These are phyloP conservation scores for Helicoverpa zea DNA, from an alignment of 1,140 invertebrate species.

Conservation along the genomic window DNA sequence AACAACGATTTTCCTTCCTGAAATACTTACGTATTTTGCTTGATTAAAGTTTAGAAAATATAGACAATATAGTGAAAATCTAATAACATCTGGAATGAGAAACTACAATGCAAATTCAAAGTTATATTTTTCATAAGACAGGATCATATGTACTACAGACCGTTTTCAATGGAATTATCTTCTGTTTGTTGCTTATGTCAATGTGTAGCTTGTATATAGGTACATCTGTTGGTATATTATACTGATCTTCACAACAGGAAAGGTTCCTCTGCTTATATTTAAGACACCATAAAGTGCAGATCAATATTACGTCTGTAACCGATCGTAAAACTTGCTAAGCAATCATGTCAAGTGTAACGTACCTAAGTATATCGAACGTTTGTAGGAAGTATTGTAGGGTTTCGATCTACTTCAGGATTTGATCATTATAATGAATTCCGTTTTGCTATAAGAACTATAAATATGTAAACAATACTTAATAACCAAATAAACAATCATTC, in stretches of 20 bases:
- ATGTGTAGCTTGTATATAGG: neutral
- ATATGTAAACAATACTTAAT: neutral
- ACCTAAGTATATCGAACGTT: neutral
- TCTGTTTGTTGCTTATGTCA: neutral
- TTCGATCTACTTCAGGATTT: no score
- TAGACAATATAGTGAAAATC: no score
- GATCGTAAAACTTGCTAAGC: conserved; percentile 31
- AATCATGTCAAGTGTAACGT: conserved; percentile 26
- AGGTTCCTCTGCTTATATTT: conserved; percentile 16
- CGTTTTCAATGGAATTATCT: no score
- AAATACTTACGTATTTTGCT: no score
- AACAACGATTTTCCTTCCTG: conserved; percentile 4
- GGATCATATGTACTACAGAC: no score
- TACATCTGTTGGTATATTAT: neutral
- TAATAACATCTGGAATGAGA: no score
- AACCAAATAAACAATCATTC: neutral
- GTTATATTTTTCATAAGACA: no score
- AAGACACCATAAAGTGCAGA: conserved; percentile 16
- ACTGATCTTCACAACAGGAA: neutral
- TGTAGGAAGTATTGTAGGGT: neutral
- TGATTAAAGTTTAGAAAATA: no score
- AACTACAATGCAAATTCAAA: no score
- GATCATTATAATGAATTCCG: no score
- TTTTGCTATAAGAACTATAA: no score
- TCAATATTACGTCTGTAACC: conserved; percentile 35